Conservation (phyloP, 2,797 vertebrate species). For the Gymnopithys bicolor region DNA sequence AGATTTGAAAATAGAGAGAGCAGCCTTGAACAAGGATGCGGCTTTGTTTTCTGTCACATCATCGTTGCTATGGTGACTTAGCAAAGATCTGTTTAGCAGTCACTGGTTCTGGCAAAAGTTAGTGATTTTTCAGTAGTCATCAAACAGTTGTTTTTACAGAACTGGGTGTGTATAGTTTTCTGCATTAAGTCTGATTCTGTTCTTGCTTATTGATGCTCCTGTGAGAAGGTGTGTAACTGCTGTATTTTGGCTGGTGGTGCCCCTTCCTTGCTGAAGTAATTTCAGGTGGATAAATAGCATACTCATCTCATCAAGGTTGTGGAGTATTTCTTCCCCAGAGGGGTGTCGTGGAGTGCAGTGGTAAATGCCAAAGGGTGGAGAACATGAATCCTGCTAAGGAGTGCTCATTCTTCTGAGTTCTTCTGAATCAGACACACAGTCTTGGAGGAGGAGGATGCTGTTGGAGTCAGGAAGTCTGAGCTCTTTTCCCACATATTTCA, state of each 20-base stretch:
- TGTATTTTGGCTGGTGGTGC: background rate
- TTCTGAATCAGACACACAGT: background rate
- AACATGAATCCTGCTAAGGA: background rate
- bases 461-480: slow-evolving; percentile 9
- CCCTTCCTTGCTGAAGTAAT: background rate
- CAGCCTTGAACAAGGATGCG: background rate
- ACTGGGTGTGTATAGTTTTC: background rate
- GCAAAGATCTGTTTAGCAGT: slow-evolving; percentile 11
- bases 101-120: slow-evolving; percentile 27
- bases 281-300: background rate
- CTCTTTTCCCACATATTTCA: background rate
- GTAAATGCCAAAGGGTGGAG: background rate
- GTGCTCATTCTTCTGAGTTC: background rate
- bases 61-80: slow-evolving; percentile 42
- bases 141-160: background rate
- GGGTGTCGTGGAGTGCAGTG: background rate
- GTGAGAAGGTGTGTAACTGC: background rate
- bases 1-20: background rate
- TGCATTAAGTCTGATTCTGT: background rate
- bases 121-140: background rate
- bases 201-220: background rate
- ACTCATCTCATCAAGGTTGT: background rate
- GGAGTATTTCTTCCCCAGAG: background rate
- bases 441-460: background rate
- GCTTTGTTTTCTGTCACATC: slow-evolving; percentile 56